These are phyloP conservation scores for Plestiodon gilberti DNA, from an alignment of 2,113 vertebrate genomes.

Conservation along the genomic window DNA sequence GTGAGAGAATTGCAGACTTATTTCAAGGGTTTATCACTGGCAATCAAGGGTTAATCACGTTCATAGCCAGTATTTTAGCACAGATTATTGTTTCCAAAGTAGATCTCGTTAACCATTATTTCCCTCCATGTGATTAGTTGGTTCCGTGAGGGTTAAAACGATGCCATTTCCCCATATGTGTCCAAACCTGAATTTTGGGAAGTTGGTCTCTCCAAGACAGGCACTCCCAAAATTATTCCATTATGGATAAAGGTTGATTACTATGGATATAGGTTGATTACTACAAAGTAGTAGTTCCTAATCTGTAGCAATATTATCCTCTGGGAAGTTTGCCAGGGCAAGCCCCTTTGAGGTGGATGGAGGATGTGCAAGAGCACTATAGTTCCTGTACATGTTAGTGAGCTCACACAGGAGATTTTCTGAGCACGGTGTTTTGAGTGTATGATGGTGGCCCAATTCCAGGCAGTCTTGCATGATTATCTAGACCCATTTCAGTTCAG, in stretches of 20 bases:
- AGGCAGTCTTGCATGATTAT: no score
- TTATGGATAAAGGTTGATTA: no score
- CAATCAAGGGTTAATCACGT: background rate
- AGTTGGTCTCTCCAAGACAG: no score
- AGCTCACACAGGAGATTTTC: background rate
- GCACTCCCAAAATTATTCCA: no score
- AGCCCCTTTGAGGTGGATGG: background rate
- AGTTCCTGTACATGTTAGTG: background rate
- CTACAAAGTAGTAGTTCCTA: background rate
- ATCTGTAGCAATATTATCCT: background rate
- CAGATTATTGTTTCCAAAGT: background rate
- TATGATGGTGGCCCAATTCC: no score
- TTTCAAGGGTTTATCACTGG: background rate
- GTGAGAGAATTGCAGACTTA: no score
- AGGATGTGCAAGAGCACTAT: background rate
- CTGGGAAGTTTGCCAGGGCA: background rate
- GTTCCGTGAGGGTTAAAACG: background rate
- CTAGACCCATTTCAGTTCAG: no score
- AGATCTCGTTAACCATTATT: background rate
- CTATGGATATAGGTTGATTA: background rate
- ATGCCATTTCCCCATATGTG: fast-evolving
- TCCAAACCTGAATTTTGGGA: no score
- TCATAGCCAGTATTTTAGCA: background rate
- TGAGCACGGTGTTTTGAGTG: no score
- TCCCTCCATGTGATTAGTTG: background rate